These are phyloP conservation scores for Acanthopleura granulata DNA, from an alignment of 2,888 invertebrate species.

Conservation along the genomic window DNA sequence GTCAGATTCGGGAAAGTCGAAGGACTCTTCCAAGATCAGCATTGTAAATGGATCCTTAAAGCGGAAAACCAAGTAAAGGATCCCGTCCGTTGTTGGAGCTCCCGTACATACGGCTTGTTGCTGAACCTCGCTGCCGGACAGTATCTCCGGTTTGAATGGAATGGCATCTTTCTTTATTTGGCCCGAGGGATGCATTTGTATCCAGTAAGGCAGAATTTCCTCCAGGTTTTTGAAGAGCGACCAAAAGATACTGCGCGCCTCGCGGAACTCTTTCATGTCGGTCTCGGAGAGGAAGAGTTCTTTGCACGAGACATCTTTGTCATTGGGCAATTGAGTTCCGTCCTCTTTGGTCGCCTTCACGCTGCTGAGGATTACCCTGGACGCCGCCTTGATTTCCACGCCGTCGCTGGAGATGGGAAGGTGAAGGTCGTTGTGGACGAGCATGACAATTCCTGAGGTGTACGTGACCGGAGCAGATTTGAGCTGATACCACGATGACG, in stretches of 20 bases:
- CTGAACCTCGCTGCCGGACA: background rate
- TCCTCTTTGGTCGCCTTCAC: background rate
- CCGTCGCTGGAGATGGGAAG: conserved; percentile 6
- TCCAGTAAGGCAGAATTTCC: conserved; percentile 11
- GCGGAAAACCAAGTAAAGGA: background rate
- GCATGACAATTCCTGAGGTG: conserved; percentile 2
- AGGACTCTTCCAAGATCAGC: background rate
- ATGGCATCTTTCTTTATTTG: background rate
- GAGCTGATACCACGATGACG: background rate
- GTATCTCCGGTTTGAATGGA: conserved; percentile 9
- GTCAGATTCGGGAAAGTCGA: background rate
- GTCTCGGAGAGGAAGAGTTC: background rate
- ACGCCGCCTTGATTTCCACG: conserved; percentile 1
- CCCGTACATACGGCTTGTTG: background rate
- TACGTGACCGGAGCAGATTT: background rate
- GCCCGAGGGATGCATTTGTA: background rate
- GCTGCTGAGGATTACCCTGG: background rate
- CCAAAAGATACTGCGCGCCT: background rate
- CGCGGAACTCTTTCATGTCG: conserved; percentile 11
- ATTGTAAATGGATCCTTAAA: conserved; percentile 10
- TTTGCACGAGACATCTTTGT: background rate
- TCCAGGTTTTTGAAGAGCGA: background rate
- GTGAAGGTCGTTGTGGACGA: background rate
- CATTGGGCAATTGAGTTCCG: background rate
- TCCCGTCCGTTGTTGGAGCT: background rate